Evolutionary conservation across 2,888 invertebrate genomes (phyloP).

Genomic region (Hyalella azteca): DNA sequence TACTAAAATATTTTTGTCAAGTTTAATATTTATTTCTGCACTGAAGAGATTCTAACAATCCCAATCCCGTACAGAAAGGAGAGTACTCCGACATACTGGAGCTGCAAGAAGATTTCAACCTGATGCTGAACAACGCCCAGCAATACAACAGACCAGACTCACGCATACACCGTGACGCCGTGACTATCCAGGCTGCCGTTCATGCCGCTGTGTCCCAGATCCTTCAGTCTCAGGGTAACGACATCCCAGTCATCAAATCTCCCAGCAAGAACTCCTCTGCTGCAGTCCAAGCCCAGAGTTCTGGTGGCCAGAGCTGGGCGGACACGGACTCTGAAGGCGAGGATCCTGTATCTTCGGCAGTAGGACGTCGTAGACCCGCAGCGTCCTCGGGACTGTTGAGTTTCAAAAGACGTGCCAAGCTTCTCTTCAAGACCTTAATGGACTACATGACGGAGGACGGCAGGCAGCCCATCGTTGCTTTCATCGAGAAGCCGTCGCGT

Average conservation of each 20-base stretch:
- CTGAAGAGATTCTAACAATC: no score
- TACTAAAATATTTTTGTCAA: no score
- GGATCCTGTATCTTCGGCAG: slow-evolving; percentile 59
- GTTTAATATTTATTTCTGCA: no score
- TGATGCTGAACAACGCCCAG: slow-evolving; percentile 97
- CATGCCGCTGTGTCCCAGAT: slow-evolving; percentile 60
- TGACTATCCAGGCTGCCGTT: slow-evolving; percentile 82
- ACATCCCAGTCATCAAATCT: not conserved
- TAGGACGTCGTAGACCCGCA: slow-evolving; percentile 40
- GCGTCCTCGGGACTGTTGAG: slow-evolving; percentile 39
- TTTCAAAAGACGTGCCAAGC: slow-evolving; percentile 67
- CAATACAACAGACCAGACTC: slow-evolving; percentile 84
- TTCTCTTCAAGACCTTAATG: slow-evolving; percentile 77
- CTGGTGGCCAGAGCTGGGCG: slow-evolving; percentile 60
- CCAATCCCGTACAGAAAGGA: slow-evolving; percentile 67
- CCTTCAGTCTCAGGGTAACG: not conserved
- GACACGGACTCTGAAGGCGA: slow-evolving; percentile 68
- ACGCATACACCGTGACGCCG: slow-evolving; percentile 82
- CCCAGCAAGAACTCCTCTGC: slow-evolving; percentile 72
- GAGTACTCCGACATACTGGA: slow-evolving; percentile 84
- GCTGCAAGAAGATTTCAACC: slow-evolving; percentile 90
- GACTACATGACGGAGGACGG: slow-evolving; percentile 70
- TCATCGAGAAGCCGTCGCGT: slow-evolving; percentile 95
- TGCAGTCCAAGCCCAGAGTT: slow-evolving; percentile 69
- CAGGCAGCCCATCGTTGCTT: slow-evolving; percentile 85